Percentiles rank a stretch among this genome's conserved stretches.
Evolutionary conservation across 2,797 vertebrate genomes (phyloP).

Genomic region (Scomberomorus guttatus): DNA sequence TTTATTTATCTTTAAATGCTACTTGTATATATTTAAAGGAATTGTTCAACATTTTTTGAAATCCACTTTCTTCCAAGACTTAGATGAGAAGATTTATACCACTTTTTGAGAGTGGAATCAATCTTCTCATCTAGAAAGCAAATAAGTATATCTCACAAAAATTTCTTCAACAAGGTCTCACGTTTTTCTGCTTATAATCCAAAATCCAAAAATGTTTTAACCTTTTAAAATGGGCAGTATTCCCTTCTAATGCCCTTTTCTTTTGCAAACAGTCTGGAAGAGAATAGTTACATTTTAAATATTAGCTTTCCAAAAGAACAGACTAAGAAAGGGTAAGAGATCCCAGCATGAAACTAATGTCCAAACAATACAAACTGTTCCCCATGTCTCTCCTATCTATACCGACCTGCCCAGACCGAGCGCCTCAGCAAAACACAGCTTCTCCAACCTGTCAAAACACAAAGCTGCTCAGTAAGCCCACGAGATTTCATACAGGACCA

Average conservation of each 20-base stretch:
- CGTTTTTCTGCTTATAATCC: too few relatives aligned
- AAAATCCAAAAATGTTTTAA: too few relatives aligned
- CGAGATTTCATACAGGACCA: constrained; percentile 28
- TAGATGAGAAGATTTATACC: too few relatives aligned
- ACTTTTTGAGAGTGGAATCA: too few relatives aligned
- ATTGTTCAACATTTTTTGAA: too few relatives aligned
- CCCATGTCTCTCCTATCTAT: not conserved
- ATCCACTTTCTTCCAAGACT: too few relatives aligned
- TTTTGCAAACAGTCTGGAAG: not conserved
- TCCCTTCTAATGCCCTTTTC: too few relatives aligned
- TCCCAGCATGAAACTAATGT: not conserved
- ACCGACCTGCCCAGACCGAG: constrained; percentile 6
- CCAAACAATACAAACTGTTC: constrained; percentile 27
- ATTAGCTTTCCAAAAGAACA: not conserved
- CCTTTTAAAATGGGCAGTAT: too few relatives aligned
- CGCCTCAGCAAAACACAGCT: constrained; percentile 30
- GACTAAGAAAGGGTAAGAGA: not conserved
- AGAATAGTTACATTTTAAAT: not conserved
- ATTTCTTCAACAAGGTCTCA: too few relatives aligned
- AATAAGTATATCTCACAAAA: too few relatives aligned
- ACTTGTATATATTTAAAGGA: too few relatives aligned
- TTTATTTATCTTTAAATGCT: not conserved
- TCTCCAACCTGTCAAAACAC: constrained; percentile 58
- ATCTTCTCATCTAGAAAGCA: too few relatives aligned
- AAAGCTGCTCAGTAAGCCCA: constrained; percentile 51